phyloP scores from a whole-genome alignment of 2,888 invertebrate species.

The Rhogogaster chlorosoma region DNA sequence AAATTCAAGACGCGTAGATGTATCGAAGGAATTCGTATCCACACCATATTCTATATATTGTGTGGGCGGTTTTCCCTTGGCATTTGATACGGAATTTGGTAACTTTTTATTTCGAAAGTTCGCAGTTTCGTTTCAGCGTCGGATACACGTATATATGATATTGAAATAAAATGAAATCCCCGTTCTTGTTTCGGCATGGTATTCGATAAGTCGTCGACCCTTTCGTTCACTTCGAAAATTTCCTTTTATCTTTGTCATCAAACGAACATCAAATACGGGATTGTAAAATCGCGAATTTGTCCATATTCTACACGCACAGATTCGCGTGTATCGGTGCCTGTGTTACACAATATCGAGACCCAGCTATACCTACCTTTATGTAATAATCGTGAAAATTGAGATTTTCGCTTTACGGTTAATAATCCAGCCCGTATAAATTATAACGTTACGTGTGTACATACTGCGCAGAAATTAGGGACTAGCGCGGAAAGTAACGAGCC shows the following conservation, averaged over 20 bases:
- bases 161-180: background rate
- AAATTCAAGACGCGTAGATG: no score
- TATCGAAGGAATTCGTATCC: no score
- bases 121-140: background rate
- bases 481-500: background rate
- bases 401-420: background rate
- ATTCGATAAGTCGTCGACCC: background rate
- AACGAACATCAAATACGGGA: background rate
- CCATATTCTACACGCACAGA: background rate
- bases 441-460: background rate
- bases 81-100: background rate
- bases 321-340: background rate
- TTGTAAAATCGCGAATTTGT: background rate
- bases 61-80: background rate
- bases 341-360: background rate
- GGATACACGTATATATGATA: background rate
- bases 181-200: background rate
- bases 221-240: background rate
- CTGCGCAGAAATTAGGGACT: conserved; percentile 8
- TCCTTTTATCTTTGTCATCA: background rate
- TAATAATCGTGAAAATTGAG: background rate
- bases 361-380: background rate
- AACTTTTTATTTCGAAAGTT: conserved; percentile 12
- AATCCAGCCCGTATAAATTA: background rate
- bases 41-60: no score